Evolutionary conservation across 30 jellyfish, hydroid and myxozoan species (phyloP).

Genomic region (Aurelia sp.): DNA sequence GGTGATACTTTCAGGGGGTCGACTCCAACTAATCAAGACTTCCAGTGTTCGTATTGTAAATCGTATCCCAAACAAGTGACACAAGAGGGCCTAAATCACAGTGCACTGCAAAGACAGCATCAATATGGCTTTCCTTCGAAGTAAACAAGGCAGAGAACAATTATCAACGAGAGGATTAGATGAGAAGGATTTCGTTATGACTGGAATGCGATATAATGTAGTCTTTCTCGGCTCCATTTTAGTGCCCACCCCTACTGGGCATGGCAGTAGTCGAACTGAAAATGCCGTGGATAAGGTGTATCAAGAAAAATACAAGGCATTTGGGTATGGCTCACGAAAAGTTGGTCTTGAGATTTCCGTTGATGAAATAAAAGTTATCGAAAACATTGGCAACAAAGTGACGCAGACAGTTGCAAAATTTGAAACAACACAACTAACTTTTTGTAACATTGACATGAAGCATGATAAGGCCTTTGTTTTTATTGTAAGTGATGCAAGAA

Average conservation of each 20-base stretch:
- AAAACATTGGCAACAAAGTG: slow-evolving; percentile 11
- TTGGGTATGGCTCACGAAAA: slow-evolving; percentile 68
- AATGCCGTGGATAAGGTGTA: slow-evolving; percentile 73
- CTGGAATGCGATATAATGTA: slow-evolving; percentile 65
- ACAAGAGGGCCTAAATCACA: too few relatives aligned
- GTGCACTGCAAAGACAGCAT: neutral
- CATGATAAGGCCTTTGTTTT: slow-evolving; percentile 84
- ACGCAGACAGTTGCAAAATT: slow-evolving; percentile 23
- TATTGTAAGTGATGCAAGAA: slow-evolving; percentile 51
- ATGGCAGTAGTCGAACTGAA: slow-evolving; percentile 79
- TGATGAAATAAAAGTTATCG: slow-evolving; percentile 44
- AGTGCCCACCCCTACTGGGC: slow-evolving; percentile 85
- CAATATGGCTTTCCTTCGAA: slow-evolving; percentile 66
- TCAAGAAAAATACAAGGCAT: slow-evolving; percentile 74
- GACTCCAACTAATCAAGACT: too few relatives aligned
- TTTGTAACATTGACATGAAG: slow-evolving; percentile 62
- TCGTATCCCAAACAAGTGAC: too few relatives aligned
- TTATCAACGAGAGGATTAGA: slow-evolving; percentile 60
- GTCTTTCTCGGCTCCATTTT: slow-evolving; percentile 71
- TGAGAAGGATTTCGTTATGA: slow-evolving; percentile 61
- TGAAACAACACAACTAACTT: slow-evolving; percentile 42
- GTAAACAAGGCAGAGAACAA: slow-evolving; percentile 55
- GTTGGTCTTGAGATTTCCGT: slow-evolving; percentile 51
- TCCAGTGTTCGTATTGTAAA: too few relatives aligned
- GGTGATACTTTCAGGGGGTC: too few relatives aligned